Conservation (phyloP, 2,797 vertebrate genomes). For the Sebastes aleutianus region DNA sequence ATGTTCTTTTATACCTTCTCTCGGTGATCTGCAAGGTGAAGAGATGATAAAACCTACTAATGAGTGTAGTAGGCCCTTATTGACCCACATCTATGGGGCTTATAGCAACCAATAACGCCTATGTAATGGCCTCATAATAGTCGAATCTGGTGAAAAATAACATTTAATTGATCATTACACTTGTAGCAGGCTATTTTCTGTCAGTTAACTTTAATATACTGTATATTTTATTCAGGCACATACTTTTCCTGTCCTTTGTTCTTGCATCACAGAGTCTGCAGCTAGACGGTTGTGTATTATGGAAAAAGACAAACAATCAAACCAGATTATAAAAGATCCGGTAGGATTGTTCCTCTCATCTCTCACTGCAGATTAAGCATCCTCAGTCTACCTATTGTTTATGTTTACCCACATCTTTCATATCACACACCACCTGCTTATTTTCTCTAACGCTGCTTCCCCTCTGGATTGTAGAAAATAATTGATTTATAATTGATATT, state of each 20-base stretch:
- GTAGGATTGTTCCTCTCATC: conserved; percentile 16
- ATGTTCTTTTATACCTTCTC: too few relatives aligned
- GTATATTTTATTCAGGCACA: background rate
- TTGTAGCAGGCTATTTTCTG: too few relatives aligned
- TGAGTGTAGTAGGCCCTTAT: too few relatives aligned
- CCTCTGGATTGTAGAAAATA: background rate
- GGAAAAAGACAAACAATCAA: conserved; percentile 35
- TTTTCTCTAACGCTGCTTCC: background rate
- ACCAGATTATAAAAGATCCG: conserved; percentile 45
- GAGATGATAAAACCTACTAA: too few relatives aligned
- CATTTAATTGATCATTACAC: too few relatives aligned
- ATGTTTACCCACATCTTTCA: background rate
- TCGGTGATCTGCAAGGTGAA: too few relatives aligned
- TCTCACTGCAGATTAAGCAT: conserved; percentile 20
- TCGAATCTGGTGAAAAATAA: too few relatives aligned
- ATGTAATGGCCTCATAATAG: too few relatives aligned
- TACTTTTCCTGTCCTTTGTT: background rate
- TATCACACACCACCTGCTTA: conserved; percentile 16
- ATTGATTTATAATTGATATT: conserved; percentile 3
- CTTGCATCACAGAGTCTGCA: background rate
- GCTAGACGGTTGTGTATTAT: background rate
- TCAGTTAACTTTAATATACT: background rate
- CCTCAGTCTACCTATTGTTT: conserved; percentile 13
- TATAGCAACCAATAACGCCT: too few relatives aligned
- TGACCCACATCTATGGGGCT: too few relatives aligned